Base-by-base conservation (phyloP, 1,140 invertebrate species). In the Pteromalus puparum region DNA sequence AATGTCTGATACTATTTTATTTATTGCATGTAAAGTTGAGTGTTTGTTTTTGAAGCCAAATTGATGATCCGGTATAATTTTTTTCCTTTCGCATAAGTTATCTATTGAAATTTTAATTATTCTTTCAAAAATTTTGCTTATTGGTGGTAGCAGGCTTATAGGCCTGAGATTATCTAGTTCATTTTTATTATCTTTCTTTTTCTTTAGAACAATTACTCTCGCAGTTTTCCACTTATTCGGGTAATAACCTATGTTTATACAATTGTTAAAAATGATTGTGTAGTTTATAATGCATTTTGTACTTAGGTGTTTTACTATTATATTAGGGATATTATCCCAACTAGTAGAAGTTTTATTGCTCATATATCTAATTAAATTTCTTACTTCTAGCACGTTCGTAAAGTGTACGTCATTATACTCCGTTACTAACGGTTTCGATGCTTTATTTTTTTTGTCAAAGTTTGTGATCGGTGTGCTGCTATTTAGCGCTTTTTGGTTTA, bases 91-190 rank as follows among this genome's bases (percentile, higher is more conserved):
- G 70, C 42, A 79, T 10, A 78, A 77, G 1, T 73, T 24, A 4
- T 73, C 15, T 15, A 86, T 18, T 0, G 30, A 21, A 1, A 72
- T 68, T 48, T 84, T 84, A 15, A 82, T 67, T 0, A 84, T 46
- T 12, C 77, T 74, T 82, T 82, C 75, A 38, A 82, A 84, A 9
- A 91, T 30, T 30, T 30, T 30, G 30, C 30, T 30, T 81, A 86
- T 92, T 90, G 28, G 86, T 7, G 84, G 86, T 13, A 91, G 87
- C 1, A 92, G 82, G 67, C 90, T 91, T 18, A 92, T 92, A 24
- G 90, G 90, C 2, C 86, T 84, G 42, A 84, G 85, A 70, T 70
- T 88, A 18, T 65, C 24, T 0, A 74, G 72, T 2, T 80, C 28
- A 0, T 53, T 38, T 3, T 7, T 2, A 7, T 85, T 67, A 48